Evolutionary conservation across 2,888 invertebrate genomes (phyloP), one percentile per base, ranked within the genome.

Genomic region (Tenthredo amoena): DNA sequence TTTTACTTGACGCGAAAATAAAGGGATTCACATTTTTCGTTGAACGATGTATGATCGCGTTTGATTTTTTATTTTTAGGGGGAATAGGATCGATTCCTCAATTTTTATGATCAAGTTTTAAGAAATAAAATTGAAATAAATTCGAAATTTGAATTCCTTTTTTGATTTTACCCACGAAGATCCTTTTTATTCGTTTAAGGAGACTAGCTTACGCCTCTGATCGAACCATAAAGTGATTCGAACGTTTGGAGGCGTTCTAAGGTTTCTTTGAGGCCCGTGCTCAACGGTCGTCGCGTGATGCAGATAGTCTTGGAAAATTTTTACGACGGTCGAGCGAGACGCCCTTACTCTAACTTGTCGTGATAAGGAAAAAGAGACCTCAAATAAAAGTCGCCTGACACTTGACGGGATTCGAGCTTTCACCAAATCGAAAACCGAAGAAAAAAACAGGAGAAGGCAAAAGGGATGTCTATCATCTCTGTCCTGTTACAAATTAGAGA

Each of bases 241-340:
- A 81, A 40, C 72, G 72, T 74, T 74, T 40, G 40, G 21, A 43
- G 43, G 81, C 62, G 12, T 81, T 62, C 62, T 81, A 81, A 15
- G 81, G 81, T 62, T 81, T 81, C 81, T 26, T 71, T 34, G 40
- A 40, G 50, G 40, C 37, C 43, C 34, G 34, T 62, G 4, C 43
- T 12, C 12, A 12, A 12, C 26, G 10, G 62, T 62, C 10, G 10
- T 62, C 62, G 62, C 62, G 62, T 62, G 62, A 21, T 18, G 37
- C 26, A 71, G 31, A 71, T 71, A 71, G 71, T 71, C 71, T 71
- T 71, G 37, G 71, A 71, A 31, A 71, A 37, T 71, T 71, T 71
- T 21, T 71, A 37, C 34, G 18, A 37, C 34, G 37, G 34, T 71
- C 37, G n/a, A n/a, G 18, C 37, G 3, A 71, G 34, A 4, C 34